Evolutionary conservation across 2,888 invertebrate species (phyloP), one percentile per base, ranked within the genome.

Genomic region (Anorthoa munda): DNA sequence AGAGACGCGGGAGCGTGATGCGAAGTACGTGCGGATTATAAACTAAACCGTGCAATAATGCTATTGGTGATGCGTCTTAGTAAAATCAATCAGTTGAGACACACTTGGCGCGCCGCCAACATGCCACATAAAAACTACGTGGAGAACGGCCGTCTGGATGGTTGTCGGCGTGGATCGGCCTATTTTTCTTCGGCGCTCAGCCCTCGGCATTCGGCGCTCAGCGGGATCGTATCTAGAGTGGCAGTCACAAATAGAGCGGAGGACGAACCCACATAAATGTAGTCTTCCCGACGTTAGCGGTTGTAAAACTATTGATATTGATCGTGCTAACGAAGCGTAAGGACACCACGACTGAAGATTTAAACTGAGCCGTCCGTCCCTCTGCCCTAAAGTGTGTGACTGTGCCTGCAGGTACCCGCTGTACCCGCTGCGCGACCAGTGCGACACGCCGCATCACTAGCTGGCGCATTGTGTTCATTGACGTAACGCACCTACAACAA

Each of bases 71-170:
- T 86, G 77, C 55, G 68, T 79, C 81, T 88, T 87, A 86, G 88
- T 90, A 86, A 91, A 93, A 92, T 92, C 92, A 91, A 93, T 93
- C 92, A 92, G 91, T 88, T 88, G 86, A 88, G 89, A 89, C 88
- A 87, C 82, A 71, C 64, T 72, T 93, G 93, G 93, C 90, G 17
- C 48, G 5, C 45, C 58, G 87, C 92, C 92, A 92, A 89, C 79
- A 80, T 81, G 76, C 81, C 87, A 81, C 87, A 86, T 83, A 86
- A 89, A 89, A 90, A 90, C 87, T 89, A 89, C 87, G 86, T 80
- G 82, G 77, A 86, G 76, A 84, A 72, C 75, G 48, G 74, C 51
- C 70, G 84, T 77, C 84, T 84, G 83, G 73, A 72, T 72, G 85
- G 72, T 77, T 71, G 73, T 74, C 78, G 75, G 74, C 60, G 51